These are phyloP conservation scores for Morelia viridis DNA, from an alignment of 2,797 vertebrate species.

Conservation along the genomic window DNA sequence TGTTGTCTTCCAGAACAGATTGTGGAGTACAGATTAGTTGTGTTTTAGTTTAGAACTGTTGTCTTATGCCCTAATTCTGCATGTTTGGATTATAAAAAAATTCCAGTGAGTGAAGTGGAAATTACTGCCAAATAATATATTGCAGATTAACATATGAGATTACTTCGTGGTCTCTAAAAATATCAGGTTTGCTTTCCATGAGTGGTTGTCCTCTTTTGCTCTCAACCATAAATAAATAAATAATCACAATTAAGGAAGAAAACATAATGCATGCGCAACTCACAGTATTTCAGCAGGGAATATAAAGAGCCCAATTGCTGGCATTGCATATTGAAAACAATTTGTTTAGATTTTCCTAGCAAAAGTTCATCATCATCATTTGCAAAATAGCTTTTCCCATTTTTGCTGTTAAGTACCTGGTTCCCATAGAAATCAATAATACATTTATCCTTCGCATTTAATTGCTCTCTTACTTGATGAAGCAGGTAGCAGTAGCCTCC, in stretches of 20 bases:
- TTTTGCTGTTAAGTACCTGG: neutral
- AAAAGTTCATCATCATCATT: neutral
- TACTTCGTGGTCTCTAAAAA: conserved; percentile 9
- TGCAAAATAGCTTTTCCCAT: neutral
- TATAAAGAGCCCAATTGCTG: neutral
- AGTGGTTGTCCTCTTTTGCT: neutral
- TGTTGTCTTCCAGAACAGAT: neutral
- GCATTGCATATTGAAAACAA: neutral
- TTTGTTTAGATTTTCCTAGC: neutral
- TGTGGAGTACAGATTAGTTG: neutral
- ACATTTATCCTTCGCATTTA: neutral
- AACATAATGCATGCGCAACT: neutral
- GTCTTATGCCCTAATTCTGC: neutral
- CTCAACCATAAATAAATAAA: neutral
- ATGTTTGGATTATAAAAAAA: neutral
- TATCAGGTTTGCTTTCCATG: neutral
- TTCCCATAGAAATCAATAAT: neutral
- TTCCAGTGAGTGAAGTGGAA: neutral
- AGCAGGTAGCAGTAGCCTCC: neutral
- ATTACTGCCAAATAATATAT: conserved; percentile 10
- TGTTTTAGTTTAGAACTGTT: neutral
- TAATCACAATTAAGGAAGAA: neutral
- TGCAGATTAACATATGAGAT: neutral
- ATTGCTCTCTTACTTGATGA: neutral
- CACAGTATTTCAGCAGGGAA: neutral